Conservation (phyloP, 2,888 invertebrate genomes). For the Autographa pulchrina region DNA sequence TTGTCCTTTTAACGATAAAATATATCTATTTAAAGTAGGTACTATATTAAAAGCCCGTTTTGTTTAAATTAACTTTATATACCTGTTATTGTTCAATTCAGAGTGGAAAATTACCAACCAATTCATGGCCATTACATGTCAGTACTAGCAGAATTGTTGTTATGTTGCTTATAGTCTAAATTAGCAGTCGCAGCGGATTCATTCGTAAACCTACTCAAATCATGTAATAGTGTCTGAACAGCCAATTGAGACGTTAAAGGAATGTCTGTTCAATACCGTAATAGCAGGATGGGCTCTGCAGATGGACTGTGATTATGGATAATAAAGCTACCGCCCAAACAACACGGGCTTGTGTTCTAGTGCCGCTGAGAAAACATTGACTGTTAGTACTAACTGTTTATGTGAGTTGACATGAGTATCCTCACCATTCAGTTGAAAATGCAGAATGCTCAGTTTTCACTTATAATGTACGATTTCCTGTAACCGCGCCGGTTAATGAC, state of each 20-base stretch:
- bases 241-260: slow-evolving; percentile 27
- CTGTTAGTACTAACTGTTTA: slow-evolving; percentile 40
- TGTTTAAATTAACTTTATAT: no score
- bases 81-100: no score
- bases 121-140: no score
- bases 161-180: no score
- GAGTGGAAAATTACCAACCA: no score
- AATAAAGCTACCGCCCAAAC: slow-evolving; percentile 29
- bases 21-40: no score
- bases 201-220: background rate
- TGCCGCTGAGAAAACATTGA: slow-evolving; percentile 41
- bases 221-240: background rate
- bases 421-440: slow-evolving; percentile 65
- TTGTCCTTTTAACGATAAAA: no score
- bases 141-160: no score
- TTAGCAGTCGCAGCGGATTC: no score
- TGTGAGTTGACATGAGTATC: slow-evolving; percentile 48
- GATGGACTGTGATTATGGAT: slow-evolving; percentile 39
- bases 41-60: no score
- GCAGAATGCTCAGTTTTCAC: slow-evolving; percentile 71
- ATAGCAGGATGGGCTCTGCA: slow-evolving; percentile 33
- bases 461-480: slow-evolving; percentile 73
- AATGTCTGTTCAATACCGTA: slow-evolving; percentile 24
- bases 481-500: slow-evolving; percentile 65
- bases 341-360: slow-evolving; percentile 20